A percentile compares a stretch with the other conserved stretches of the same genome.
These are phyloP conservation scores for Invenusta paracnida DNA, from an alignment of 2,888 invertebrate genomes.

Conservation along the genomic window DNA sequence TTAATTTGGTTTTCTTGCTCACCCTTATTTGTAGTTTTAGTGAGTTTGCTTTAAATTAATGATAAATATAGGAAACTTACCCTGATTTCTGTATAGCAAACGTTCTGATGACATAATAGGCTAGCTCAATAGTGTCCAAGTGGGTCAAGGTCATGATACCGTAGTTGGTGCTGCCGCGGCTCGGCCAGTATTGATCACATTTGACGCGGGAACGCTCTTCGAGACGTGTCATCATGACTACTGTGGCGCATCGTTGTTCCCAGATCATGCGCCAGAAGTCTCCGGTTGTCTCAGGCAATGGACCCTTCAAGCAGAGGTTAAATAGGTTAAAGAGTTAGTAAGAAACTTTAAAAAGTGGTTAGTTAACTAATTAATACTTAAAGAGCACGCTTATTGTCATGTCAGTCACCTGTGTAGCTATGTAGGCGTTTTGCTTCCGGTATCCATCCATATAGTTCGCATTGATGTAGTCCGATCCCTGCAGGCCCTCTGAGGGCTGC, in stretches of 20 bases:
- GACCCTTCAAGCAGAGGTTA: constrained; percentile 71
- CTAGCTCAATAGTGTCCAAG: constrained; percentile 87
- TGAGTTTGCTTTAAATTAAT: too few species aligned
- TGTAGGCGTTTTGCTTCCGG: constrained; percentile 92
- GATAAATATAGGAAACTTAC: too few species aligned
- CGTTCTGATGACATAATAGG: constrained; percentile 94
- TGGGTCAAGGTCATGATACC: constrained; percentile 77
- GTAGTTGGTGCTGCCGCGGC: constrained; percentile 75
- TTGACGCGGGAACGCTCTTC: constrained; percentile 87
- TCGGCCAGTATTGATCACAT: constrained; percentile 86
- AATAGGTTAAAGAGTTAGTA: too few species aligned
- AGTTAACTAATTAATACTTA: too few species aligned
- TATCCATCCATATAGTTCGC: constrained; percentile 99
- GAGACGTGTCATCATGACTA: constrained; percentile 98
- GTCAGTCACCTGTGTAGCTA: constrained; percentile 75
- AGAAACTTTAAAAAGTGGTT: too few species aligned
- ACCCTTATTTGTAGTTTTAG: too few species aligned
- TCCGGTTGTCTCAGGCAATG: constrained; percentile 88
- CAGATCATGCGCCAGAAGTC: constrained; percentile 99
- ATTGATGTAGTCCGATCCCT: constrained; percentile 94
- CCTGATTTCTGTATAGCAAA: constrained; percentile 63
- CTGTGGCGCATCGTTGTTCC: constrained; percentile 86
- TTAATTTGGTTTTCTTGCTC: too few species aligned
- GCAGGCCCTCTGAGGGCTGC: constrained; percentile 73
- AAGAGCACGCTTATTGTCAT: too few species aligned